A percentile compares a stretch with the other conserved stretches of the same genome.
Conservation (phyloP, 2,888 invertebrate genomes). For the Melipona beecheii region DNA sequence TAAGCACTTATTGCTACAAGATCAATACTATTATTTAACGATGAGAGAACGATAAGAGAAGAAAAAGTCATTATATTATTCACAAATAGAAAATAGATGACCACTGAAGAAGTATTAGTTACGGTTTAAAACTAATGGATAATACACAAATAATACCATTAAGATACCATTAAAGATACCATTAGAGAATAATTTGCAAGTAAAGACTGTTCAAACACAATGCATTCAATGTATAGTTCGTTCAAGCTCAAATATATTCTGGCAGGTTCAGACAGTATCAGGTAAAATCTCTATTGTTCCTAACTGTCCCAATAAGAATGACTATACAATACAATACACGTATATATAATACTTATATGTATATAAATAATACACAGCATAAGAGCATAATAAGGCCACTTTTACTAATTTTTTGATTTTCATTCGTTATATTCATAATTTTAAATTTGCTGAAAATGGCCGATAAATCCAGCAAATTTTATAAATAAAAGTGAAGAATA, state of each 20-base stretch:
- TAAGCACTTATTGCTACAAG: not conserved
- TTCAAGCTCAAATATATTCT: not conserved
- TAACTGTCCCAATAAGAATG: too few relatives aligned
- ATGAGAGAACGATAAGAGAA: too few relatives aligned
- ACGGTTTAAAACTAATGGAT: not conserved
- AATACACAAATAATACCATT: not conserved
- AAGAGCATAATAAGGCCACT: too few relatives aligned
- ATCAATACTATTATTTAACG: not conserved
- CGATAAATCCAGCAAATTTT: too few relatives aligned
- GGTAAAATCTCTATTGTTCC: not conserved
- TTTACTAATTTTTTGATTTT: too few relatives aligned
- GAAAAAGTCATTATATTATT: not conserved
- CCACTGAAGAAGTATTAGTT: not conserved
- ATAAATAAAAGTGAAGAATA: too few relatives aligned
- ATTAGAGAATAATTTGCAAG: not conserved
- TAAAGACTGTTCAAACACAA: not conserved
- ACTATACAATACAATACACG: too few relatives aligned
- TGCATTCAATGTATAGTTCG: not conserved
- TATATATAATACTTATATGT: too few relatives aligned
- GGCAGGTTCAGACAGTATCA: not conserved
- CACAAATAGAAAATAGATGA: not conserved
- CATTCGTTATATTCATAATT: too few relatives aligned
- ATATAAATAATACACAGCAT: too few relatives aligned
- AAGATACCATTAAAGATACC: not conserved
- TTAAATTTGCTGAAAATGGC: too few relatives aligned